Evolutionary conservation across 2,888 invertebrate species (phyloP).

Genomic region (Pollenia amentaria): DNA sequence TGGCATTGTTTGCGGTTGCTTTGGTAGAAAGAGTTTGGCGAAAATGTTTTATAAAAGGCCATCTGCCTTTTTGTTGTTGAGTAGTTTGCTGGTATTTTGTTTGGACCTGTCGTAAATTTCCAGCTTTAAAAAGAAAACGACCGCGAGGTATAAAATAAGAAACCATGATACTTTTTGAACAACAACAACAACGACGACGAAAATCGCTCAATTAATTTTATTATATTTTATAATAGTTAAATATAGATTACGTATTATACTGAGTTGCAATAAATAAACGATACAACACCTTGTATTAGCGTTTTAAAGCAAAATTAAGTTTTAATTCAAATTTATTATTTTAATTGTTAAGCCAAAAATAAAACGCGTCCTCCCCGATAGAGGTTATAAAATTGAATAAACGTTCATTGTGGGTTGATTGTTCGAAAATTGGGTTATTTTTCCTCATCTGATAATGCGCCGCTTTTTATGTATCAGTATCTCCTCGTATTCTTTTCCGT

Average conservation of each 20-base stretch:
- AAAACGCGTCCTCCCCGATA: constrained; percentile 25
- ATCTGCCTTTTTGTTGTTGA: constrained; percentile 78
- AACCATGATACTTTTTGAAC: constrained; percentile 78
- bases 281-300: constrained; percentile 10
- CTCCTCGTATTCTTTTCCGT: not conserved
- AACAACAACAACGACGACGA: constrained; percentile 19
- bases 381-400: constrained; percentile 58
- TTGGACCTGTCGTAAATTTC: constrained; percentile 80
- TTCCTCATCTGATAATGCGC: constrained; percentile 33
- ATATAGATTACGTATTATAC: constrained; percentile 45
- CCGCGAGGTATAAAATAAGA: constrained; percentile 83
- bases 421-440: constrained; percentile 41
- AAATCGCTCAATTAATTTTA: not conserved
- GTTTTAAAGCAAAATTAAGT: constrained; percentile 15
- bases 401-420: constrained; percentile 19
- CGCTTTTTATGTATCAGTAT: constrained; percentile 21
- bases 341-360: not conserved
- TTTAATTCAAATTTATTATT: not conserved
- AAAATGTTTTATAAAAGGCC: constrained; percentile 78
- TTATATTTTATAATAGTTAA: not conserved
- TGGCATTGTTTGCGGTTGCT: constrained; percentile 38
- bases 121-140: constrained; percentile 81
- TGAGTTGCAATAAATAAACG: constrained; percentile 18
- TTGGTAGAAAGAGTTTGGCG: constrained; percentile 77
- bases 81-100: constrained; percentile 77